Conservation (phyloP, 2,888 invertebrate species). For the Eupeodes luniger region DNA sequence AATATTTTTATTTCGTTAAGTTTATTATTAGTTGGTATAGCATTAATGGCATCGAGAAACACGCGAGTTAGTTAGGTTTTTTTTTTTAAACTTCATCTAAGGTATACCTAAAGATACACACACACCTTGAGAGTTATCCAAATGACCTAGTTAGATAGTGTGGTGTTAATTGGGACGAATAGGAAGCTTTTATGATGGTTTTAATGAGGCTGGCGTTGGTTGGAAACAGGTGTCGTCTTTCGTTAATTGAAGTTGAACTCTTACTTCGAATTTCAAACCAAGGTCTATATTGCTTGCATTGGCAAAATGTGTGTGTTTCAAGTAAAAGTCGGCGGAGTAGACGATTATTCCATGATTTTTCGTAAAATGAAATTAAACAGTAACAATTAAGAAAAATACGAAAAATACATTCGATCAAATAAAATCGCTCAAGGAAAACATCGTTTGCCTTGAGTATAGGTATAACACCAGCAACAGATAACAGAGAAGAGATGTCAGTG, state of each 20-base stretch:
- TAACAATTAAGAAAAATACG: constrained; percentile 74
- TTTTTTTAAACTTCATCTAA: background rate
- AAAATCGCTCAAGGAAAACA: constrained; percentile 59
- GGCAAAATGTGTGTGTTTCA: no score
- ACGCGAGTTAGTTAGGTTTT: constrained; percentile 21
- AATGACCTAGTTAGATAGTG: constrained; percentile 44
- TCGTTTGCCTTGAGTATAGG: constrained; percentile 62
- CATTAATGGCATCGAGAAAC: constrained; percentile 4
- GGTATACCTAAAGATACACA: no score
- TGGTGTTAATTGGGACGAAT: constrained; percentile 29
- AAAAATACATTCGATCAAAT: constrained; percentile 66
- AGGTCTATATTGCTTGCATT: no score
- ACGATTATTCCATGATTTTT: background rate
- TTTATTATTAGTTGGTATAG: background rate
- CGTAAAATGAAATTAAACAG: constrained; percentile 67
- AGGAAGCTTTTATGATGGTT: constrained; percentile 37
- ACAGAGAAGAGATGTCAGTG: constrained; percentile 22
- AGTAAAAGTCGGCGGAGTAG: no score
- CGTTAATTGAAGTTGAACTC: background rate
- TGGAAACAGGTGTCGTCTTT: constrained; percentile 33
- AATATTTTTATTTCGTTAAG: constrained; percentile 16
- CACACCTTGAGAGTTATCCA: constrained; percentile 37
- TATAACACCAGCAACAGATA: background rate
- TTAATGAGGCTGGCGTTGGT: constrained; percentile 17
- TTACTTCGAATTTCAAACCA: no score